A percentile compares a stretch with the other conserved stretches of the same genome.
phyloP scores from a whole-genome alignment of 2,797 vertebrate species.

The Pelodytes ibericus region DNA sequence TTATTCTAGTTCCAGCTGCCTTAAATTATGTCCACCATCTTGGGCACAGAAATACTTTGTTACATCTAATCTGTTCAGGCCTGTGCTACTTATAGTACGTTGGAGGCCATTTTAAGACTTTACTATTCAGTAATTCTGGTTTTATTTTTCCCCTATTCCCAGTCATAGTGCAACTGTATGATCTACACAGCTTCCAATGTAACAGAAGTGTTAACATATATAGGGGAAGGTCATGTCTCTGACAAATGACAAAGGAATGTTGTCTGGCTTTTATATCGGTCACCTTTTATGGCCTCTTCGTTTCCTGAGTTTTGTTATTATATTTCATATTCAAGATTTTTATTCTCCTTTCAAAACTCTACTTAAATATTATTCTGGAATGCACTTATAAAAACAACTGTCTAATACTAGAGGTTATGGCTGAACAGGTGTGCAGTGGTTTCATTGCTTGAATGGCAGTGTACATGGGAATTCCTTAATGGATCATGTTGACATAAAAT shows the following conservation, averaged over 20 bases:
- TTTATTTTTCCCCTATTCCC: background rate
- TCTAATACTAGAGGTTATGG: no score
- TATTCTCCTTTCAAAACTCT: background rate
- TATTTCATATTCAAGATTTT: conserved; percentile 10
- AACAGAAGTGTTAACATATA: background rate
- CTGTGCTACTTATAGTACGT: background rate
- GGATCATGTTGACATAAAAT: no score
- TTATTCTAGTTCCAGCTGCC: no score
- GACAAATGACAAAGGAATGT: conserved; percentile 49
- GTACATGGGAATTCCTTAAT: no score
- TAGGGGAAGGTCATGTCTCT: background rate
- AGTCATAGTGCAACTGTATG: background rate
- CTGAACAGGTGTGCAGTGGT: no score
- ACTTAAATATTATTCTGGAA: background rate
- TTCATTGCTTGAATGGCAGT: no score
- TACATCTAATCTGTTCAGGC: no score
- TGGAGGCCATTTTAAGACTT: background rate
- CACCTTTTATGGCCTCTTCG: conserved; percentile 9
- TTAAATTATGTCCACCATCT: no score
- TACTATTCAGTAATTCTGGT: background rate
- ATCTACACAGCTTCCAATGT: background rate
- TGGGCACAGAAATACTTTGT: no score
- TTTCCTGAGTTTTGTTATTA: conserved; percentile 34
- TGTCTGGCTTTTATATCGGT: conserved; percentile 36
- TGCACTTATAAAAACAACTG: background rate